A percentile compares a stretch with the other conserved stretches of the same genome.
phyloP scores from a whole-genome alignment of 1,140 invertebrate genomes.

The Trichonephila clavipes region DNA sequence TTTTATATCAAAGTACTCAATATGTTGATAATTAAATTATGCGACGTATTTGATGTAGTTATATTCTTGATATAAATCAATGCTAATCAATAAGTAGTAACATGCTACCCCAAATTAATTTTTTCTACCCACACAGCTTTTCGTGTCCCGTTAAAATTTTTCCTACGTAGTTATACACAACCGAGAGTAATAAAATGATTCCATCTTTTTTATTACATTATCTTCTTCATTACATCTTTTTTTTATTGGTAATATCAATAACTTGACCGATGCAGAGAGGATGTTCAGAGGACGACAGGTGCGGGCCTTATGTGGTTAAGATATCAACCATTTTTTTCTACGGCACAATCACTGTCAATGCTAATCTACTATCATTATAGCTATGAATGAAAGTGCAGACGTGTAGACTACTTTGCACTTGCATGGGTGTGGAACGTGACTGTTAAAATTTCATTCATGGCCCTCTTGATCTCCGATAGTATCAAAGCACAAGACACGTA shows the following conservation, averaged over 20 bases:
- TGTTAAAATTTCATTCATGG: constrained; percentile 70
- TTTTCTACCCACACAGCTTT: too few species aligned
- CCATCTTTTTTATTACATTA: neutral
- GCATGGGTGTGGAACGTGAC: constrained; percentile 63
- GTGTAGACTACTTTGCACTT: constrained; percentile 10
- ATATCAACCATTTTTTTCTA: neutral
- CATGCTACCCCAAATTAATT: too few species aligned
- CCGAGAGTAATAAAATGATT: neutral
- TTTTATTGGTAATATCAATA: neutral
- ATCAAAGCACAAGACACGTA: constrained; percentile 67
- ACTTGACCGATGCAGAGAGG: neutral
- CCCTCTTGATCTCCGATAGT: constrained; percentile 64
- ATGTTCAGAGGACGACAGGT: neutral
- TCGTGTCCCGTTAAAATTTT: too few species aligned
- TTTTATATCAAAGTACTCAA: too few species aligned
- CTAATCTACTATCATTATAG: constrained; percentile 24
- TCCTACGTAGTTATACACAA: too few species aligned
- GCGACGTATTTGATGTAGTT: too few species aligned
- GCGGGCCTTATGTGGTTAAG: neutral
- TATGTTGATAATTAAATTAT: too few species aligned
- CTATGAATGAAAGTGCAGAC: constrained; percentile 63
- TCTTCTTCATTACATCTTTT: too few species aligned
- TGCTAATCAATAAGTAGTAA: too few species aligned
- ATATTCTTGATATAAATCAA: too few species aligned
- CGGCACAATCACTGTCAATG: constrained; percentile 15